Conservation (phyloP, 2,113 vertebrate genomes). For the Plecotus auritus region DNA sequence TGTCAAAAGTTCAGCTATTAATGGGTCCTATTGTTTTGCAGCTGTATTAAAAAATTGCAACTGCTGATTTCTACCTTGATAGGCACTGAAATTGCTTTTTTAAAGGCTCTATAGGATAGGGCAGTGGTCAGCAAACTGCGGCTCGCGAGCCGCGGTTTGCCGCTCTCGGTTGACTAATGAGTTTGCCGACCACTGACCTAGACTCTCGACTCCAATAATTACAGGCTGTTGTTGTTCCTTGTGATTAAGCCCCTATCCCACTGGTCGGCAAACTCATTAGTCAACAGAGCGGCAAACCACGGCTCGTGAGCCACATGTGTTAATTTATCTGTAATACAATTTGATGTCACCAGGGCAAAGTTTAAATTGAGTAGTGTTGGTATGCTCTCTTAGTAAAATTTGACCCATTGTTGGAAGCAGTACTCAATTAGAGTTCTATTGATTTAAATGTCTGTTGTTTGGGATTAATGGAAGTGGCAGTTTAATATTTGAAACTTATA, state of each 20-base stretch:
- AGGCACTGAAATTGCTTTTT: constrained; percentile 87
- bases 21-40: constrained; percentile 86
- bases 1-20: constrained; percentile 87
- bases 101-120: constrained; percentile 79
- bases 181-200: too few relatives aligned
- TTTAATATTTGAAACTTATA: constrained; percentile 44
- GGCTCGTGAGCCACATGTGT: too few relatives aligned
- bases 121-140: too few relatives aligned
- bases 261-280: too few relatives aligned
- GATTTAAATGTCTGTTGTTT: constrained; percentile 31
- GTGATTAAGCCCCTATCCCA: too few relatives aligned
- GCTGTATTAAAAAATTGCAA: constrained; percentile 83
- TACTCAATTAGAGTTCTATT: constrained; percentile 61
- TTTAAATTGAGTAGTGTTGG: constrained; percentile 78
- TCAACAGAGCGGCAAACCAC: too few relatives aligned
- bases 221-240: too few relatives aligned
- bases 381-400: constrained; percentile 78
- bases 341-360: constrained; percentile 84
- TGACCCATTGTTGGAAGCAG: constrained; percentile 79
- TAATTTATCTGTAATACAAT: constrained; percentile 85
- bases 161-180: too few relatives aligned
- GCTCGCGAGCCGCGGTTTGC: too few relatives aligned
- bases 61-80: constrained; percentile 82
- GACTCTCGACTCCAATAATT: too few relatives aligned
- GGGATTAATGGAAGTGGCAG: background rate